Base-by-base conservation (phyloP, 2,113 vertebrate genomes). In the Tor tambroides region DNA sequence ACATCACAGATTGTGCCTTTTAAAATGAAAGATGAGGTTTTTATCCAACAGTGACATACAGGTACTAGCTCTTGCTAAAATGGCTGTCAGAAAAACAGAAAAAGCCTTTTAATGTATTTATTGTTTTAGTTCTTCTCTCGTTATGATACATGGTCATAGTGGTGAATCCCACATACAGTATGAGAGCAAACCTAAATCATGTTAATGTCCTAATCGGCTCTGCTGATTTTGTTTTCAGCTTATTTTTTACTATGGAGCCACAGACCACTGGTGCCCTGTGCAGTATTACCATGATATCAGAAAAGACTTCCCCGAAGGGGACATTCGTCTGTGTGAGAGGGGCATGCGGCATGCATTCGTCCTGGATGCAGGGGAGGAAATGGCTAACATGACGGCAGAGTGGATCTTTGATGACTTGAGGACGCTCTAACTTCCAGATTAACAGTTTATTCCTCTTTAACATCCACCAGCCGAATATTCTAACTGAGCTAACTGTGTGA, bases 171-270 rank as follows among this genome's bases (percentile, higher is more conserved):
- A 81, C 72, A 28, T 32, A 56, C 49, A 32, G 12, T 23, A 46
- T 1, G 0, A 69, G 26, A 69, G 23, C 15, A 23, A 49, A 71
- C 8, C 11, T 38, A 56, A 74, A 84, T 74, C 21, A 56, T 54
- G 30, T 51, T 26, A 32, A 23, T 84, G 82, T 23, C n/a, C 4
- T 65, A 12, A 21, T 26, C 28, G 10, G 15, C 80, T 38, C 32
- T 28, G 15, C 43, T 74, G 61, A 86, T 81, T 46, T n/a, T 76
- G 23, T 43, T 89, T 9, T 89, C 86, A 99, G 98, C 95, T 99
- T 14, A 95, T 96, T 61, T 99, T 99, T 93, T 99, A 99, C 89
- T 99, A 99, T 15, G 97, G 98, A 32, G 91, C 93, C 1, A 85
- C 81, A 54, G 98, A 99, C 91, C 80, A 79, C 75, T 99, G 98